Evolutionary conservation across 2,797 vertebrate species (phyloP).

Genomic region (Fundulus diaphanus): DNA sequence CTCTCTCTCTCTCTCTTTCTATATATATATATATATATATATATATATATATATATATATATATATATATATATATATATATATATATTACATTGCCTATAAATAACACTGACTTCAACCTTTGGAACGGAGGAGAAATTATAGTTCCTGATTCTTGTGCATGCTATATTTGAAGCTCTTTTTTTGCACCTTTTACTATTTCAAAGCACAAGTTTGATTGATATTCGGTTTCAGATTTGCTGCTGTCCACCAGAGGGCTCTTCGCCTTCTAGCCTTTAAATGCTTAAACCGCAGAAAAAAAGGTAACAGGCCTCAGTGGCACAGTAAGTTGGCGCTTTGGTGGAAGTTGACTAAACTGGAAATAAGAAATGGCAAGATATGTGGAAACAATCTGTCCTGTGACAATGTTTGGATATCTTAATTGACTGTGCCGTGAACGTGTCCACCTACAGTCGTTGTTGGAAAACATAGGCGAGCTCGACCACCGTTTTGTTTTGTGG

Average conservation of each 20-base stretch:
- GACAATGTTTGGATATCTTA: background rate
- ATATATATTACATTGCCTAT: too few relatives aligned
- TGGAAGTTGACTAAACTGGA: background rate
- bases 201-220: background rate
- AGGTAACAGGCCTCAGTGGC: background rate
- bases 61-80: too few relatives aligned
- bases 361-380: background rate
- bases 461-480: too few relatives aligned
- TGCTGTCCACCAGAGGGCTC: slow-evolving; percentile 22
- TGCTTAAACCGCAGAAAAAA: background rate
- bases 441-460: background rate
- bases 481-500: too few relatives aligned
- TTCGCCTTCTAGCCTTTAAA: slow-evolving; percentile 2
- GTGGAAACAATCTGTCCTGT: background rate
- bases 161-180: background rate
- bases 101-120: background rate
- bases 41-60: too few relatives aligned
- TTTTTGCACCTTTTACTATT: background rate
- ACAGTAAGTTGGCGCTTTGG: background rate
- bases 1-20: too few relatives aligned
- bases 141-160: background rate
- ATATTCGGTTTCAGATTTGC: background rate
- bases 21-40: too few relatives aligned
- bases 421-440: background rate
- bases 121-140: background rate